These are phyloP conservation scores for Catamblyrhynchus diadema DNA, from an alignment of 2,797 vertebrate genomes.

Conservation along the genomic window DNA sequence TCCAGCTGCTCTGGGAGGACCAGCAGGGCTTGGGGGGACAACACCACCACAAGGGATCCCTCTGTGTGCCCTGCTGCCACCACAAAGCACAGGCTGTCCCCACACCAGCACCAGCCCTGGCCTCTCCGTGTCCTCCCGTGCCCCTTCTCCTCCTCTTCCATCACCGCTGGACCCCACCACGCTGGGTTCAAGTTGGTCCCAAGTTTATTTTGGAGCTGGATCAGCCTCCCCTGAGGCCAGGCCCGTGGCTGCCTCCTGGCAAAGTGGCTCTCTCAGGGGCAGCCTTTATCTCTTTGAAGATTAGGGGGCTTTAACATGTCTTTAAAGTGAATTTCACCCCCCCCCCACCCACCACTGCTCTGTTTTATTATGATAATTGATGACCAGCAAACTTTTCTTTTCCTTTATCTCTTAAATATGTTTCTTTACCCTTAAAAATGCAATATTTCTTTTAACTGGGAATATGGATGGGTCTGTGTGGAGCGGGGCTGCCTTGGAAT, in stretches of 20 bases:
- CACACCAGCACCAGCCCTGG: not conserved
- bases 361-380: constrained; percentile 79
- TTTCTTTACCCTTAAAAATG: constrained; percentile 78
- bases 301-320: constrained; percentile 72
- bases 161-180: not conserved
- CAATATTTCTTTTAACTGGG: constrained; percentile 80
- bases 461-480: constrained; percentile 76
- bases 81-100: not conserved
- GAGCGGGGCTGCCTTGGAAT: constrained; percentile 67
- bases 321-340: constrained; percentile 74
- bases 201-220: not conserved
- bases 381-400: constrained; percentile 75
- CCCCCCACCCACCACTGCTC: not conserved
- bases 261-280: not conserved
- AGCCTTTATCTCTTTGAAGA: constrained; percentile 77
- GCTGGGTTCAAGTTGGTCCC: not conserved
- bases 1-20: not conserved
- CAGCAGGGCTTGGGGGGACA: not conserved
- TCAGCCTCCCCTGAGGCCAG: not conserved
- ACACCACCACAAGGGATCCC: fast-evolving
- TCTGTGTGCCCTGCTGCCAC: not conserved
- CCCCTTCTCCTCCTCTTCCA: not conserved
- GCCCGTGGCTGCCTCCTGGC: not conserved
- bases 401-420: constrained; percentile 83
- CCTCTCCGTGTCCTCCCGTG: fast-evolving